These are phyloP conservation scores for Atopsyche davidsoni DNA, from an alignment of 1,140 invertebrate genomes.

Conservation along the genomic window DNA sequence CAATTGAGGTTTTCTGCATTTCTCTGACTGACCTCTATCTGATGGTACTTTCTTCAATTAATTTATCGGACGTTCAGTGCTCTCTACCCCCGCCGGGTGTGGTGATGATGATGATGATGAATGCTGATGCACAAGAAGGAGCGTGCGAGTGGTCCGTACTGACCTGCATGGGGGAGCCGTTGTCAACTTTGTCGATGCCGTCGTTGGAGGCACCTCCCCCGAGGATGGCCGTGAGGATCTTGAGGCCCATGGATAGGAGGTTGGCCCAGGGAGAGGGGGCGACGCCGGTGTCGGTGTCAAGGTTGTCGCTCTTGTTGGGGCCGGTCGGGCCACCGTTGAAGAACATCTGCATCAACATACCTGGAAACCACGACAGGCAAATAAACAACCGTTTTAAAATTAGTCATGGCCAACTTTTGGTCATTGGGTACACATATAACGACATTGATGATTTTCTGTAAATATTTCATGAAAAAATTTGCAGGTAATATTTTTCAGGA, in stretches of 20 bases:
- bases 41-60: too few species aligned
- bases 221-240: conserved; percentile 75
- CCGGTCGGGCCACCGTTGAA: conserved; percentile 60
- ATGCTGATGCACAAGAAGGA: background rate
- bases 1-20: too few species aligned
- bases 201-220: conserved; percentile 67
- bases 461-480: too few species aligned
- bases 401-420: too few species aligned
- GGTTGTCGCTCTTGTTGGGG: conserved; percentile 74
- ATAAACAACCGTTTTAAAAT: too few species aligned
- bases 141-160: conserved; percentile 23
- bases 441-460: too few species aligned
- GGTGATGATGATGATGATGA: background rate
- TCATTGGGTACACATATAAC: too few species aligned
- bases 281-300: conserved; percentile 57
- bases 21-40: too few species aligned
- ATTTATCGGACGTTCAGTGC: too few species aligned
- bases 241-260: conserved; percentile 67
- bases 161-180: conserved; percentile 82
- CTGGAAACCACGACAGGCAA: conserved; percentile 33
- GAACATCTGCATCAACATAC: conserved; percentile 79
- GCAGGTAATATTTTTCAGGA: too few species aligned
- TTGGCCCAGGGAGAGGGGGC: conserved; percentile 78
- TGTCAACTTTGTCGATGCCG: conserved; percentile 84
- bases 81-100: too few species aligned